Conservation (phyloP, 2,113 vertebrate genomes). For the Pampusana beccarii region DNA sequence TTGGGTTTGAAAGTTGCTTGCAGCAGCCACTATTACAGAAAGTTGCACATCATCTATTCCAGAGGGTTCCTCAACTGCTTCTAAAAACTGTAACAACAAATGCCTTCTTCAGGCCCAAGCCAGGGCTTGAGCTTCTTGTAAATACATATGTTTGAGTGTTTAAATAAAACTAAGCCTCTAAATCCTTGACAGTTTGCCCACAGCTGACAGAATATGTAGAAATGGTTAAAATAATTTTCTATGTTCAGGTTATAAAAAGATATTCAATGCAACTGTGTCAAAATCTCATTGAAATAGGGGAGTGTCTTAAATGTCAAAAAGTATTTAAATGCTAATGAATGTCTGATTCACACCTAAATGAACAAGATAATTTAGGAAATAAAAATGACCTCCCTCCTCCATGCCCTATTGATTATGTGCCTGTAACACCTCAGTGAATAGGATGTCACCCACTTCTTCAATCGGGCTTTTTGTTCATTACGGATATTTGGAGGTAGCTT, state of each 20-base stretch:
- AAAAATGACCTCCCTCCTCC: conserved; percentile 23
- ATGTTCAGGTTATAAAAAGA: conserved; percentile 27
- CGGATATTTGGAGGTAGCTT: not conserved
- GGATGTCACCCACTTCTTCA: not conserved
- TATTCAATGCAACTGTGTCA: conserved; percentile 26
- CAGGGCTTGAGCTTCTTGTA: not conserved
- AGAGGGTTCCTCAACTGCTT: not conserved
- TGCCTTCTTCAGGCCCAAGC: not conserved
- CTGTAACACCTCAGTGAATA: conserved; percentile 1
- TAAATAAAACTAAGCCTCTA: conserved; percentile 9
- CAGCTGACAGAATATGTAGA: not conserved
- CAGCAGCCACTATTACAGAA: not conserved
- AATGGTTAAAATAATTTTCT: conserved; percentile 40
- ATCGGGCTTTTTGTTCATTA: conserved; percentile 10
- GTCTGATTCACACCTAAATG: conserved; percentile 45
- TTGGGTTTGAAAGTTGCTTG: not conserved
- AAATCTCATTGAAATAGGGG: conserved; percentile 39
- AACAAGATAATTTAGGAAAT: conserved; percentile 50
- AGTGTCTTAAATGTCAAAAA: conserved; percentile 58
- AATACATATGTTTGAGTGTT: not conserved
- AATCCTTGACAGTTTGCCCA: conserved; percentile 4
- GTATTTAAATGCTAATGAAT: conserved; percentile 62
- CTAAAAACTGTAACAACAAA: not conserved
- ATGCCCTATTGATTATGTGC: conserved; percentile 46
- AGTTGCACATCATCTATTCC: not conserved